phyloP scores from a whole-genome alignment of 2,888 invertebrate species.

The Danaus chrysippus region DNA sequence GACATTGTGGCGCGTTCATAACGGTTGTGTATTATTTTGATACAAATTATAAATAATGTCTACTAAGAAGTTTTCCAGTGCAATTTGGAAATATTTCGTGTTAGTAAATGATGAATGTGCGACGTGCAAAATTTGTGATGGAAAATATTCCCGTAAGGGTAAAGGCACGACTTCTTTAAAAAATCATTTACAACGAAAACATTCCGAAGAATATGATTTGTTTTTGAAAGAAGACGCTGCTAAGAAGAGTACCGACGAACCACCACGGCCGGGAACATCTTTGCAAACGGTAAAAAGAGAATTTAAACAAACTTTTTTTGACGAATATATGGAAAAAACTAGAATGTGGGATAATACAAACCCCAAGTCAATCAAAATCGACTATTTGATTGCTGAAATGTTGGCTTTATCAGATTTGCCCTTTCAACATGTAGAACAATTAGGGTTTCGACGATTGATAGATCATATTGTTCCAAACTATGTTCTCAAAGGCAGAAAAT shows the following conservation, averaged over 20 bases:
- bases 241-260: not conserved
- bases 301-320: constrained; percentile 3
- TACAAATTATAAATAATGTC: too few species aligned
- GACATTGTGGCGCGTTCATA: too few species aligned
- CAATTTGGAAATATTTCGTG: too few species aligned
- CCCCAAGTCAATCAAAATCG: constrained; percentile 11
- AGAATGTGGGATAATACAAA: constrained; percentile 18
- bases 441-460: constrained; percentile 20
- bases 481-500: too few species aligned
- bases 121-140: not conserved
- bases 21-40: too few species aligned
- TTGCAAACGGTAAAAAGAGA: constrained; percentile 12
- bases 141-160: constrained; percentile 13
- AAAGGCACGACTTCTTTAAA: constrained; percentile 15
- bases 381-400: constrained; percentile 17
- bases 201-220: constrained; percentile 6
- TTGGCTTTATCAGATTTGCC: constrained; percentile 19
- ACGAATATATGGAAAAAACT: constrained; percentile 17
- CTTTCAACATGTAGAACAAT: constrained; percentile 21
- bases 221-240: not conserved
- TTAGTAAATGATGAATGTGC: too few species aligned
- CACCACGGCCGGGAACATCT: constrained; percentile 1
- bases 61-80: too few species aligned
- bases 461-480: constrained; percentile 18
- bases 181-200: constrained; percentile 9